Evolutionary conservation across 2,113 vertebrate genomes (phyloP).

Genomic region (Haemorhous mexicanus): DNA sequence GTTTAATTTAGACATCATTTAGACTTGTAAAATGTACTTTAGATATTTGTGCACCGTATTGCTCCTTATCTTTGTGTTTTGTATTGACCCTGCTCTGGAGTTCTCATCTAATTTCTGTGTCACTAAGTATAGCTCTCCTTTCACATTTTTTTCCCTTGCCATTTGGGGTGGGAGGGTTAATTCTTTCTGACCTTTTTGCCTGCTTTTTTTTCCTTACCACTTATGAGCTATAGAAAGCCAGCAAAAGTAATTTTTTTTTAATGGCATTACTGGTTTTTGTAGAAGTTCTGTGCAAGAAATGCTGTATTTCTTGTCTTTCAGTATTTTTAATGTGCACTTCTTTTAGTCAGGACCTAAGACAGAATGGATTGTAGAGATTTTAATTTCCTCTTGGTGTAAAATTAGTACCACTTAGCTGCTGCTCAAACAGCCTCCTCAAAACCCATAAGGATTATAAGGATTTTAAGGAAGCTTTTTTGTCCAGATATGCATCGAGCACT

Average conservation of each 20-base stretch:
- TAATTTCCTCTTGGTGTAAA: background rate
- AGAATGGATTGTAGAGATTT: background rate
- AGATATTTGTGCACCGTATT: background rate
- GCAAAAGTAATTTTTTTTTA: background rate
- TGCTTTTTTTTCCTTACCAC: background rate
- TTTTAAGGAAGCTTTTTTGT: background rate
- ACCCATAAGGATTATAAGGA: background rate
- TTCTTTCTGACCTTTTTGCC: background rate
- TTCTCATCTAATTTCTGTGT: background rate
- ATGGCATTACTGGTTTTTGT: background rate
- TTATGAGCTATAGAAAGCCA: background rate
- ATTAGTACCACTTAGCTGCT: background rate
- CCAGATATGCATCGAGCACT: background rate
- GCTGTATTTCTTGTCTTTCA: background rate
- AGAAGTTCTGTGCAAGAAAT: background rate
- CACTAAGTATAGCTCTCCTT: background rate
- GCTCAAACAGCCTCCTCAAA: background rate
- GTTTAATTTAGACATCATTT: background rate
- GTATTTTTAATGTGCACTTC: background rate
- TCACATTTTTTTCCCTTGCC: background rate
- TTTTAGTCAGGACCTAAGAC: background rate
- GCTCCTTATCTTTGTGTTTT: background rate
- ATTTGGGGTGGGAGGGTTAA: background rate
- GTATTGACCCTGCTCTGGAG: background rate
- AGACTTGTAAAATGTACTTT: background rate